Conservation (phyloP, 2,113 vertebrate genomes). For the Eulacestoma nigropectus region DNA sequence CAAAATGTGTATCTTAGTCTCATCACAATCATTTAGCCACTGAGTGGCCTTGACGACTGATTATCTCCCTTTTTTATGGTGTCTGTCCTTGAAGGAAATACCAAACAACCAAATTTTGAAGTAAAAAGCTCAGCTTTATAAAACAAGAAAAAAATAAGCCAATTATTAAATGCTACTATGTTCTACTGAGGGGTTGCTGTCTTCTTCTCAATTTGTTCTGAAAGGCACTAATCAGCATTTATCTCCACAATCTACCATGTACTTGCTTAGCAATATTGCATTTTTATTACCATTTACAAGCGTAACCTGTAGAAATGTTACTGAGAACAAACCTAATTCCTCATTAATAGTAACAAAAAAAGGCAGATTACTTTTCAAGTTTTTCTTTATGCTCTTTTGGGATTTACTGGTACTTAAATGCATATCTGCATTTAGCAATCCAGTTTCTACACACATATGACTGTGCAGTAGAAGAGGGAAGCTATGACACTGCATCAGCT, state of each 20-base stretch:
- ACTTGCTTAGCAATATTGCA: neutral
- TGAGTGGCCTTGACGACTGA: neutral
- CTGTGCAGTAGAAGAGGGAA: neutral
- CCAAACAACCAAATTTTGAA: neutral
- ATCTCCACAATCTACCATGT: neutral
- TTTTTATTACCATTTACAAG: slow-evolving; percentile 9
- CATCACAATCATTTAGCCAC: neutral
- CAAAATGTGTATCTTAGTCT: neutral
- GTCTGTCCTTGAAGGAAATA: neutral
- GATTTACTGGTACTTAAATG: slow-evolving; percentile 50
- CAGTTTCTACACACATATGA: neutral
- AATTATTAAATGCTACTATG: neutral
- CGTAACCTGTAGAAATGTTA: neutral
- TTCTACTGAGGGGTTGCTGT: neutral
- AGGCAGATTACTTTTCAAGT: slow-evolving; percentile 13
- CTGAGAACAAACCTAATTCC: neutral
- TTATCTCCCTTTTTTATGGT: neutral
- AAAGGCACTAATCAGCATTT: neutral
- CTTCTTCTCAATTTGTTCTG: neutral
- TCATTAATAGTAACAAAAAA: slow-evolving; percentile 22
- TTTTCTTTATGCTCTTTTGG: slow-evolving; percentile 32
- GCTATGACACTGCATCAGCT: neutral
- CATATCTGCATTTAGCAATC: neutral
- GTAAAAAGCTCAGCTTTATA: neutral
- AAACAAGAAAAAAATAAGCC: neutral